Percentiles rank a stretch among this genome's conserved stretches.
These are phyloP conservation scores for Anguilla megastoma DNA, from an alignment of 2,797 vertebrate genomes.

Conservation along the genomic window DNA sequence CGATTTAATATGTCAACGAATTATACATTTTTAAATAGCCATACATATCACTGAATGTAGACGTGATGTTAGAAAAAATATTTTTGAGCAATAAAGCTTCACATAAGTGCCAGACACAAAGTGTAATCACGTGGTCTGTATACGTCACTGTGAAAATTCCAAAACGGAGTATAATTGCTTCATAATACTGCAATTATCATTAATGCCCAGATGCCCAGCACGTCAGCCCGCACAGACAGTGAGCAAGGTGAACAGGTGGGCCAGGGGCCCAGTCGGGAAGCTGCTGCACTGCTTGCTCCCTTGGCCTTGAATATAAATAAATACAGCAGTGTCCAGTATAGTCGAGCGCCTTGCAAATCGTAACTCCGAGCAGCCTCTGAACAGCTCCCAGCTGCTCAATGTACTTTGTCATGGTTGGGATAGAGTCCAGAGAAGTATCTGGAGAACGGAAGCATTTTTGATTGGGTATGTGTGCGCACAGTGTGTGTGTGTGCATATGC, in stretches of 20 bases:
- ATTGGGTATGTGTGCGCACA: too few species aligned
- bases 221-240: not conserved
- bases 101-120: not conserved
- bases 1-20: conserved; percentile 6
- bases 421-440: not conserved
- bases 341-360: conserved; percentile 40
- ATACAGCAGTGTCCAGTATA: conserved; percentile 14
- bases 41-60: not conserved
- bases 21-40: not conserved
- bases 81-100: not conserved
- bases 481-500: too few species aligned
- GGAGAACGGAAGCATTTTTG: too few species aligned
- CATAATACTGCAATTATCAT: conserved; percentile 22
- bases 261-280: conserved; percentile 24
- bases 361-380: conserved; percentile 16
- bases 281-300: conserved; percentile 34
- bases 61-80: not conserved
- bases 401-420: not conserved
- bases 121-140: not conserved
- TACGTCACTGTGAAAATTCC: not conserved
- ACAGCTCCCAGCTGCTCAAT: not conserved
- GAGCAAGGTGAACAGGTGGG: conserved; percentile 54
- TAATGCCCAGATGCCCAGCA: not conserved
- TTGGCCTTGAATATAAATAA: conserved; percentile 54
- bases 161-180: not conserved